phyloP scores from a whole-genome alignment of 2,113 vertebrate genomes.

The Cromileptes altivelis region DNA sequence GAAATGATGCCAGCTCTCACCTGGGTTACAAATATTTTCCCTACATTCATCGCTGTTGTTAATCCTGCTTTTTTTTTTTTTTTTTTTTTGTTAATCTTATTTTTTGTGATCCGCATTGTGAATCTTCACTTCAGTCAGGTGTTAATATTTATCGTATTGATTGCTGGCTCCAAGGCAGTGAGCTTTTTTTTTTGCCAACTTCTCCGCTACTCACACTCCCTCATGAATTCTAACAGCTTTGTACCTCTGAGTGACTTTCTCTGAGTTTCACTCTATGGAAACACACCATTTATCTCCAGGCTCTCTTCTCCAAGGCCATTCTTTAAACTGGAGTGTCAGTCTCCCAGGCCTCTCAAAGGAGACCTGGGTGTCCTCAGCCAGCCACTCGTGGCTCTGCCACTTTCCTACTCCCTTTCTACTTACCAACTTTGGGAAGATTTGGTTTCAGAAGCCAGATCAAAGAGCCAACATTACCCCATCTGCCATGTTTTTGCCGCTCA shows the following conservation, averaged over 20 bases:
- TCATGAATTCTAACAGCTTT: conserved; percentile 42
- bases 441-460: conserved; percentile 47
- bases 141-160: conserved; percentile 16
- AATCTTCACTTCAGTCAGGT: background rate
- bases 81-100: background rate
- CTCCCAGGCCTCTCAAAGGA: conserved; percentile 44
- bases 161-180: background rate
- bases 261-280: conserved; percentile 40
- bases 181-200: background rate
- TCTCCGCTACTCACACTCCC: background rate
- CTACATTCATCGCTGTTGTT: background rate
- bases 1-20: no score
- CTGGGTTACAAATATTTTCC: background rate
- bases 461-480: background rate
- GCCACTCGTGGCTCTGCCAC: conserved; percentile 26
- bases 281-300: conserved; percentile 43
- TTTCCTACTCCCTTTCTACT: conserved; percentile 35
- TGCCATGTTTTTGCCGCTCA: conserved; percentile 30
- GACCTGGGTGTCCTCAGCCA: conserved; percentile 23
- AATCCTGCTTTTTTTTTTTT: background rate
- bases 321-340: conserved; percentile 55
- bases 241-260: conserved; percentile 45
- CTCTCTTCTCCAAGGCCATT: conserved; percentile 33
- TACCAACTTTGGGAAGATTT: conserved; percentile 46
- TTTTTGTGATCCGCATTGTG: background rate